These are phyloP conservation scores for Pogonognathellus flavescens DNA, from an alignment of 1,140 invertebrate genomes.

Conservation along the genomic window DNA sequence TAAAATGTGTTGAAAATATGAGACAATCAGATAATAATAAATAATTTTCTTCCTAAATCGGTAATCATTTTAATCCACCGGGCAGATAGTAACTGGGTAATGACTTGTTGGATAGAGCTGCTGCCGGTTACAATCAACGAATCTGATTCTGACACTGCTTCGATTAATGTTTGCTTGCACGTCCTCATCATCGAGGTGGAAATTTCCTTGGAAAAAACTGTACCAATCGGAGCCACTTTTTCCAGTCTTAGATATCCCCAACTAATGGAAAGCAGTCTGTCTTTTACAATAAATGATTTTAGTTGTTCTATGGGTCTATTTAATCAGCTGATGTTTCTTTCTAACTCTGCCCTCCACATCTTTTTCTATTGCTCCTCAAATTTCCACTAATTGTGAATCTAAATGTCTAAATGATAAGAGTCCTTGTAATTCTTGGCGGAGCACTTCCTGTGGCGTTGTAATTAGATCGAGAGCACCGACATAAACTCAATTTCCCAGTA, in stretches of 20 bases:
- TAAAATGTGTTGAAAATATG: too few relatives aligned
- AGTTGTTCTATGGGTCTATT: too few relatives aligned
- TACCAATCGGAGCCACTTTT: conserved; percentile 67
- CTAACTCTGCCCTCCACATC: too few relatives aligned
- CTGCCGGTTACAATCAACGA: conserved; percentile 61
- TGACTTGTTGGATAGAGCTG: conserved; percentile 60
- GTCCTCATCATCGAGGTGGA: conserved; percentile 65
- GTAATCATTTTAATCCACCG: conserved; percentile 65
- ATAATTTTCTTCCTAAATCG: conserved; percentile 60
- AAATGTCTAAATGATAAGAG: conserved; percentile 65
- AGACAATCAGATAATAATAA: too few relatives aligned
- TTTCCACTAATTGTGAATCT: conserved; percentile 55
- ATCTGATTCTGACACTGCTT: conserved; percentile 66
- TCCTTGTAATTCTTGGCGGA: conserved; percentile 70
- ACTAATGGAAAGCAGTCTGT: conserved; percentile 68
- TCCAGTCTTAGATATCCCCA: conserved; percentile 69
- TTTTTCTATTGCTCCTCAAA: too few relatives aligned
- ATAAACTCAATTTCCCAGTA: conserved; percentile 96
- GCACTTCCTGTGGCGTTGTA: conserved; percentile 94
- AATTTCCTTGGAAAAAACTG: conserved; percentile 65
- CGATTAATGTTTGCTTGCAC: conserved; percentile 65
- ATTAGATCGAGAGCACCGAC: conserved; percentile 97
- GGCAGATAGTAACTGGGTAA: conserved; percentile 60
- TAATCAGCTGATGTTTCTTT: too few relatives aligned
- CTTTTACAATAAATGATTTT: conserved; percentile 69